Evolutionary conservation across 2,888 invertebrate species (phyloP), one percentile per base, ranked within the genome.

Genomic region (Drosophila subquinaria): DNA sequence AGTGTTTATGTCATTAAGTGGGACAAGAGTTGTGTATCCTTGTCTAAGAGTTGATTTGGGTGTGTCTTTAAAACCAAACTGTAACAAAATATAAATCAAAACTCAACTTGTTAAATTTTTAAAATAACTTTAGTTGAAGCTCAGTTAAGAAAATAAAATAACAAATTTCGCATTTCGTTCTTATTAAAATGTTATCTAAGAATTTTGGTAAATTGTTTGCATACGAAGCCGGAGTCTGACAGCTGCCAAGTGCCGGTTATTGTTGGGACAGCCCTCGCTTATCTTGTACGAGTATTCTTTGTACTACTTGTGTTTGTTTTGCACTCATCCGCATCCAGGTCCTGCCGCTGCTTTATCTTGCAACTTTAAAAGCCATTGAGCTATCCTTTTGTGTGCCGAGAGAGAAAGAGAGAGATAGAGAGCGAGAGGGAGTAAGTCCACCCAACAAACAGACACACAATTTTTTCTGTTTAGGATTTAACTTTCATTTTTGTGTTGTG

Each of bases 1-100:
- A 55, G 56, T 77, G 86, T 73, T 76, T 77, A 67, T 82, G 80
- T 80, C 80, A 88, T 90, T 90, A 88, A 88, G 87, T 84, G 77
- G 63, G 30, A 63, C 27, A 20, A 60, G 61, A 65, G 50, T 67
- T 69, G 45, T 67, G 55, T 56, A 56, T 65, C 57, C 63, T 50
- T 68, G 50, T 61, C 52, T 66, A 33, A 55, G 52, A 68, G 64
- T 73, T 76, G 71, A 56, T 38, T 68, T 64, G 52, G 53, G 40
- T 43, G 35, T 15, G 30, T 17, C 10, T 27, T 17, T 38, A 17
- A 15, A 36, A 33, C 43, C 23, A 27, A 10, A 57, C 15, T 56
- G 36, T 57, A 15, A 17, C 45, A 23, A 42, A 45, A 45, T 27
- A 42, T 27, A n/a, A 6, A 4, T 6, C n/a, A 5, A 23, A n/a